Conservation (phyloP, 92 coral and sea anemone genomes). For the Bergia sp. region DNA sequence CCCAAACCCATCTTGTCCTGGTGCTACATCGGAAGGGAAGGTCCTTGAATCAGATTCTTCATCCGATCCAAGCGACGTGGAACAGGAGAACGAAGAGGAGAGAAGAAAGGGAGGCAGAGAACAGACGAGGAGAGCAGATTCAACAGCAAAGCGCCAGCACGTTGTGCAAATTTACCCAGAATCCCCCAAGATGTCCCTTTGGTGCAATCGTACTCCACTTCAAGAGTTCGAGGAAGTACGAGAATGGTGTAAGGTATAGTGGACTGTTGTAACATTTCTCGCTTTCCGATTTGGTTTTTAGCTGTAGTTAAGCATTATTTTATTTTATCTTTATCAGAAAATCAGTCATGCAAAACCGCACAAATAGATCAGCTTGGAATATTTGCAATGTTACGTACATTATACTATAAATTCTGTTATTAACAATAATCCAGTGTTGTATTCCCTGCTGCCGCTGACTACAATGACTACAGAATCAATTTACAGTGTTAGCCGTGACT, state of each 20-base stretch:
- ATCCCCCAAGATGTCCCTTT: constrained; percentile 54
- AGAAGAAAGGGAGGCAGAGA: too few relatives aligned
- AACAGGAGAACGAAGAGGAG: too few relatives aligned
- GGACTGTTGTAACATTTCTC: too few relatives aligned
- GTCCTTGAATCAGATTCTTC: constrained; percentile 49
- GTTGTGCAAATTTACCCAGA: constrained; percentile 61
- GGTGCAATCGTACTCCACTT: constrained; percentile 66
- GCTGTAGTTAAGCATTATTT: background rate
- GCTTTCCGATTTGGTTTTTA: too few relatives aligned
- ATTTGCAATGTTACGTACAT: too few relatives aligned
- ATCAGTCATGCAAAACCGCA: background rate
- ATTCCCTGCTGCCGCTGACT: too few relatives aligned
- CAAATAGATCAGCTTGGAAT: too few relatives aligned
- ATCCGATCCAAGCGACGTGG: constrained; percentile 54
- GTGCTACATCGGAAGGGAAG: constrained; percentile 58
- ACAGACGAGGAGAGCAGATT: background rate
- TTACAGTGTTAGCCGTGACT: too few relatives aligned
- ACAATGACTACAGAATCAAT: too few relatives aligned
- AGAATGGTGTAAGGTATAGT: constrained; percentile 28
- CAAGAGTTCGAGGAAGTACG: constrained; percentile 62
- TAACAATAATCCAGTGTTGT: too few relatives aligned
- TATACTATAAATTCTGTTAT: too few relatives aligned
- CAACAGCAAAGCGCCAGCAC: constrained; percentile 47
- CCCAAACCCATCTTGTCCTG: constrained; percentile 70
- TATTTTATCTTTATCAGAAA: background rate